Conservation (phyloP, 2,888 invertebrate genomes). For the Epistrophe grossulariae region DNA sequence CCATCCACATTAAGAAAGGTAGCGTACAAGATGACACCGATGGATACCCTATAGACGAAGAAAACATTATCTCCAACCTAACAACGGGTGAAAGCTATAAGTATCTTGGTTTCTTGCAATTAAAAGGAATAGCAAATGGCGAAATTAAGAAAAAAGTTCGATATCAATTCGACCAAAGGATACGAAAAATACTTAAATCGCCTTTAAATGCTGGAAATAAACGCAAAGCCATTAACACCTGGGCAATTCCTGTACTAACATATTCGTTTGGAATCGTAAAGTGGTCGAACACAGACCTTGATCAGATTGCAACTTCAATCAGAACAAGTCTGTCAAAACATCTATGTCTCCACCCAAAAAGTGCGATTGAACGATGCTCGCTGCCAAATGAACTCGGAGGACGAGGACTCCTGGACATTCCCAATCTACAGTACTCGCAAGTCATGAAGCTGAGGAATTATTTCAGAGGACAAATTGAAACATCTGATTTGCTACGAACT, state of each 20-base stretch:
- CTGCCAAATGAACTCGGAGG: not conserved
- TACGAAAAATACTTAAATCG: too few species aligned
- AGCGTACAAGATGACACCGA: not conserved
- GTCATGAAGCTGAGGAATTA: not conserved
- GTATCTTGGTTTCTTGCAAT: too few species aligned
- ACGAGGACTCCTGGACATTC: not conserved
- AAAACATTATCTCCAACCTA: not conserved
- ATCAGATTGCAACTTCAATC: not conserved
- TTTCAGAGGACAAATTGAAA: not conserved
- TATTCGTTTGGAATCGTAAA: conserved; percentile 5
- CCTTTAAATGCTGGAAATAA: not conserved
- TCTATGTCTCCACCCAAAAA: not conserved
- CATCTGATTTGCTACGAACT: not conserved
- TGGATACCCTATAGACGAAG: not conserved
- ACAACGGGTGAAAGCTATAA: not conserved
- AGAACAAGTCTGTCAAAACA: not conserved
- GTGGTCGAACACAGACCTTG: not conserved
- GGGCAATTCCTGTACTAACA: not conserved
- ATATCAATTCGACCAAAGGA: too few species aligned
- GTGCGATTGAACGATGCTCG: not conserved
- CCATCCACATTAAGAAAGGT: not conserved
- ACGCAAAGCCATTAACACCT: not conserved
- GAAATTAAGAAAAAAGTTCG: too few species aligned
- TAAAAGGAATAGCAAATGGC: too few species aligned
- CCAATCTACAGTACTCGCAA: not conserved